phyloP scores from a whole-genome alignment of 2,888 invertebrate genomes.

The Poecilus cupreus region DNA sequence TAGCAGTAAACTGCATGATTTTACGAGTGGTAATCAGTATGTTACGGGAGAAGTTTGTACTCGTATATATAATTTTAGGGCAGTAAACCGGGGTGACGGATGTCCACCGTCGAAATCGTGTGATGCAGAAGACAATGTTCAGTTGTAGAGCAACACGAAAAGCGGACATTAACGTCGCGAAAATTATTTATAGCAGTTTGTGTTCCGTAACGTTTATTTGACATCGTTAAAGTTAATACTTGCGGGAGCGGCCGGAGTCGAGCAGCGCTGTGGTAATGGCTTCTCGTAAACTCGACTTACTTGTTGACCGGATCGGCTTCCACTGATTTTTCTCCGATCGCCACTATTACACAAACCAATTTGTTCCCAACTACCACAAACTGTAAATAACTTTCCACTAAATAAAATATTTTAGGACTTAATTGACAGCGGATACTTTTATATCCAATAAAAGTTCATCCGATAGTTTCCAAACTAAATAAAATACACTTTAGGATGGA shows the following conservation, averaged over 20 bases:
- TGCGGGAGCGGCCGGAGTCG: not conserved
- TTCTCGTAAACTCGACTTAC: conserved; percentile 33
- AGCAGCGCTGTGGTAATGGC: not conserved
- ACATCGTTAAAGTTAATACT: conserved; percentile 41
- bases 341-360: conserved; percentile 4
- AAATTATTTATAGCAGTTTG: conserved; percentile 50
- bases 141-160: conserved; percentile 28
- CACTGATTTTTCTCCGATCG: conserved; percentile 36
- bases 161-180: conserved; percentile 35
- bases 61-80: too few species aligned
- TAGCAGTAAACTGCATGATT: too few species aligned
- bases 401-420: conserved; percentile 25
- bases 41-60: too few species aligned
- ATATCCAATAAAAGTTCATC: not conserved
- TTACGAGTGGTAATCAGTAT: too few species aligned
- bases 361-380: conserved; percentile 2
- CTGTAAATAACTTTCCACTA: not conserved
- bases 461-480: too few species aligned
- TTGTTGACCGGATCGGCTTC: conserved; percentile 24
- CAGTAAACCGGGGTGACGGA: too few species aligned
- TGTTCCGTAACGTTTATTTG: conserved; percentile 45
- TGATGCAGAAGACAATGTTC: not conserved
- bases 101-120: too few species aligned
- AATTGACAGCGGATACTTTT: conserved; percentile 7
- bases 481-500: too few species aligned